These are phyloP conservation scores for Ceyx cyanopectus DNA, from an alignment of 2,113 vertebrate species.

Conservation along the genomic window DNA sequence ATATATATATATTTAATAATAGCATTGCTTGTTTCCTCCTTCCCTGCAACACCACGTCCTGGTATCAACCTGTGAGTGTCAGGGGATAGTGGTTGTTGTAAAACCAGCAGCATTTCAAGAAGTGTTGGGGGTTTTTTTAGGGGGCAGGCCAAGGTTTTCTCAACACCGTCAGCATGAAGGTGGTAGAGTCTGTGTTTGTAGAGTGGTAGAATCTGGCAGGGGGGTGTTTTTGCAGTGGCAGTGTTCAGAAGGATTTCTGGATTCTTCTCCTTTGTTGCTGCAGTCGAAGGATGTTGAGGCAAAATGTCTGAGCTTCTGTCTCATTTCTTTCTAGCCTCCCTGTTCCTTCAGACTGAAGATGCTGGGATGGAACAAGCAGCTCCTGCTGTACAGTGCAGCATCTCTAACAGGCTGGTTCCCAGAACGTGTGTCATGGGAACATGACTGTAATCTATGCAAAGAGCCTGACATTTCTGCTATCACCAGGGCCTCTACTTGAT, in stretches of 20 bases:
- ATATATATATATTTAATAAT: too few relatives aligned
- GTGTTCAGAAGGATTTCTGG: not conserved
- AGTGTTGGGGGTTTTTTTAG: too few relatives aligned
- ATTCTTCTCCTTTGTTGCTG: not conserved
- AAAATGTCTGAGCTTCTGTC: not conserved
- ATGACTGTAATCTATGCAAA: not conserved
- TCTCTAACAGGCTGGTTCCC: not conserved
- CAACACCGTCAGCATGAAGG: accelerated
- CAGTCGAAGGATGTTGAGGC: not conserved
- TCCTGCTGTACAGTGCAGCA: accelerated
- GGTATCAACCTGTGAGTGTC: not conserved
- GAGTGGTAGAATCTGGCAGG: too few relatives aligned
- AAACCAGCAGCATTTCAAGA: not conserved
- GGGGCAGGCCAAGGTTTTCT: not conserved
- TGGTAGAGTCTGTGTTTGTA: not conserved
- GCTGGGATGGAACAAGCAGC: not conserved
- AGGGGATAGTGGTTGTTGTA: not conserved
- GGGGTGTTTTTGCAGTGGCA: not conserved
- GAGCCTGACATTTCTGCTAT: not conserved
- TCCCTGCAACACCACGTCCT: not conserved
- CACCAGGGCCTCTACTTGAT: not conserved
- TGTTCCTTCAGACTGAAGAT: not conserved
- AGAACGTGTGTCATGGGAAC: not conserved
- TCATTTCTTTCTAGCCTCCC: not conserved
- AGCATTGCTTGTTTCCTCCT: not conserved